Conservation (phyloP, 2,797 vertebrate species). For the Protosalanx chinensis region DNA sequence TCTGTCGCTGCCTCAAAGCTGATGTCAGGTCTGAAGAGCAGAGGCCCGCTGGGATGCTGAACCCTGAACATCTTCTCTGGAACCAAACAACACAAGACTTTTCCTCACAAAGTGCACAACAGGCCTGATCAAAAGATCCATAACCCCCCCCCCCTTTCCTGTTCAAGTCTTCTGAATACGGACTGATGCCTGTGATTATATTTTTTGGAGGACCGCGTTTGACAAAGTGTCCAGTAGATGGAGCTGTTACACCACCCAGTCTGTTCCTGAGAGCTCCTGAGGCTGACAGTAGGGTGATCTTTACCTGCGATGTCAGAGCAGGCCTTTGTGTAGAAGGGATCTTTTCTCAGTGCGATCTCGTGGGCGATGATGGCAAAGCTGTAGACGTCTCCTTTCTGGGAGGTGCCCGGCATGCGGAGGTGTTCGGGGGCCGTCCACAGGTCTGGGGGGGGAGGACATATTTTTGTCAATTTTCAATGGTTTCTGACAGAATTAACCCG, state of each 20-base stretch:
- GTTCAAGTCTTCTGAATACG: neutral
- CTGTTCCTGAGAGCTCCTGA: neutral
- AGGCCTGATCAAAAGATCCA: neutral
- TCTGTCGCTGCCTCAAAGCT: slow-evolving; percentile 79
- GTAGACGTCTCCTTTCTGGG: slow-evolving; percentile 94
- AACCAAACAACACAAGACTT: neutral
- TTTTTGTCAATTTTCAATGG: no score
- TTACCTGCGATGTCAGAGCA: slow-evolving; percentile 77
- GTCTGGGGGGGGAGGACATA: slow-evolving; percentile 46
- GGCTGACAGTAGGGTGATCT: slow-evolving; percentile 23
- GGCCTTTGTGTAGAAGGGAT: slow-evolving; percentile 77
- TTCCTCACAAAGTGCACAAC: neutral
- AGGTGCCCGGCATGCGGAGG: slow-evolving; percentile 77
- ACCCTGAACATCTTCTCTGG: slow-evolving; percentile 89
- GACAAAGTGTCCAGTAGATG: slow-evolving; percentile 8
- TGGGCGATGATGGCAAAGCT: slow-evolving; percentile 92
- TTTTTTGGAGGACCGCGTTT: no score
- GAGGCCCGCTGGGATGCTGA: slow-evolving; percentile 61
- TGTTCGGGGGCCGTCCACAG: slow-evolving; percentile 89
- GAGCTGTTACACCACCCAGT: slow-evolving; percentile 11
- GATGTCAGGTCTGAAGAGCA: slow-evolving; percentile 85
- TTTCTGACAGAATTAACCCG: no score
- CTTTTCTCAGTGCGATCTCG: slow-evolving; percentile 83
- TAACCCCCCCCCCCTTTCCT: neutral
- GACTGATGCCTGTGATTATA: neutral